Conservation (phyloP, 2,797 vertebrate species). For the Gallinago nigripennis region DNA sequence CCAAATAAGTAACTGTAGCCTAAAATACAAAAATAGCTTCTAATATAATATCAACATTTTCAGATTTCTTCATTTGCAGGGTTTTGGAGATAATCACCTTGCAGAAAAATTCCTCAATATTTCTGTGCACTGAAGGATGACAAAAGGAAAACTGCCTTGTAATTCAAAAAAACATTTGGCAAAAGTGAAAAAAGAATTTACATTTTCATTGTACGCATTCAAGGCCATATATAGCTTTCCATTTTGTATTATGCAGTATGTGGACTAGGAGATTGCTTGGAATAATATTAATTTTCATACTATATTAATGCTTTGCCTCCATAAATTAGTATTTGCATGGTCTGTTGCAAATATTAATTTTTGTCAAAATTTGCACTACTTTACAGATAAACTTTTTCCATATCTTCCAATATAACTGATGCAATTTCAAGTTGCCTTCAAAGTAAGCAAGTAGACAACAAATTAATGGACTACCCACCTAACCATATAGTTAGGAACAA, state of each 20-base stretch:
- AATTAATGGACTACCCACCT: background rate
- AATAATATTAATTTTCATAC: background rate
- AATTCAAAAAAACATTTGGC: too few relatives aligned
- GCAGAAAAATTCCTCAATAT: too few relatives aligned
- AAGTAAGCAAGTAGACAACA: background rate
- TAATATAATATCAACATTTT: too few relatives aligned
- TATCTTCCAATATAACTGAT: background rate
- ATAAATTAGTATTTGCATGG: background rate
- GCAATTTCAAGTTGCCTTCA: background rate
- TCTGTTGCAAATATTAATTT: background rate
- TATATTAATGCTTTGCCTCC: background rate
- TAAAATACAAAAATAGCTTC: too few relatives aligned
- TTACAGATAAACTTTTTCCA: background rate
- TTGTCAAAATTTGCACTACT: background rate
- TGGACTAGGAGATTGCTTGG: background rate
- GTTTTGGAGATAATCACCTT: too few relatives aligned
- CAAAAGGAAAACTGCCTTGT: too few relatives aligned
- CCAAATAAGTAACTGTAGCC: too few relatives aligned
- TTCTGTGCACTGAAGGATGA: too few relatives aligned
- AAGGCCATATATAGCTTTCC: background rate
- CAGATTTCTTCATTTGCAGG: too few relatives aligned
- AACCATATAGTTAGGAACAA: background rate
- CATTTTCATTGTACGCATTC: background rate
- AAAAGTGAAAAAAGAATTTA: background rate
- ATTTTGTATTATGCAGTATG: background rate